These are phyloP conservation scores for Papilio machaon DNA, from an alignment of 1,140 invertebrate species.

Conservation along the genomic window DNA sequence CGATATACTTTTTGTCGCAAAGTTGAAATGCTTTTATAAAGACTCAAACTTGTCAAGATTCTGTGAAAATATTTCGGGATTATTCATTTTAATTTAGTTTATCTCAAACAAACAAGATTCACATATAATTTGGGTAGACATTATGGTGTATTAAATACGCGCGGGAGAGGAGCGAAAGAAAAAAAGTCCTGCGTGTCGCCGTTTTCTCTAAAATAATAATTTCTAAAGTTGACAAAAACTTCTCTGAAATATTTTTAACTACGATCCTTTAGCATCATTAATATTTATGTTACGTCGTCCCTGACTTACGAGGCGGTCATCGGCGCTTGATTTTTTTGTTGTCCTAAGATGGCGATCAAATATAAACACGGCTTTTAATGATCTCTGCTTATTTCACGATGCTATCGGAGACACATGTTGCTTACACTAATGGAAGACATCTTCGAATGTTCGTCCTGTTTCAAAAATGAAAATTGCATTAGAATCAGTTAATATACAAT, in stretches of 20 bases:
- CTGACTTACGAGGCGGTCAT: slow-evolving; percentile 44
- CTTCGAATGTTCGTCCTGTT: slow-evolving; percentile 37
- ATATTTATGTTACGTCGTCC: slow-evolving; percentile 22
- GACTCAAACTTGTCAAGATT: neutral
- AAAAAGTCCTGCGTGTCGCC: neutral
- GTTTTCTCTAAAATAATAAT: neutral
- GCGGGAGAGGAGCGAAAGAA: neutral
- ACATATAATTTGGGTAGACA: too few relatives aligned
- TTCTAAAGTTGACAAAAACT: slow-evolving; percentile 12
- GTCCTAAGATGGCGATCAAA: slow-evolving; percentile 41
- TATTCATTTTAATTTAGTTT: neutral
- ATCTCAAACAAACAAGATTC: neutral
- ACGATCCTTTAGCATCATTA: slow-evolving; percentile 26
- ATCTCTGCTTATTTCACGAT: slow-evolving; percentile 51
- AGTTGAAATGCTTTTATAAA: neutral
- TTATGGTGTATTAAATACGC: too few relatives aligned
- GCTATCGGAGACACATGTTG: slow-evolving; percentile 69
- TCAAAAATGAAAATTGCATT: neutral
- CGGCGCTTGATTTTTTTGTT: slow-evolving; percentile 49
- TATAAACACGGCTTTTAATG: slow-evolving; percentile 67
- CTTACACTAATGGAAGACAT: slow-evolving; percentile 62
- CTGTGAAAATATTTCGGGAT: neutral
- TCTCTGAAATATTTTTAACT: slow-evolving; percentile 14
- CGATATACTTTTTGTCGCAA: slow-evolving; percentile 10
- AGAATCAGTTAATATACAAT: neutral